Evolutionary conservation across 2,888 invertebrate genomes (phyloP).

Genomic region (Antitype chi): DNA sequence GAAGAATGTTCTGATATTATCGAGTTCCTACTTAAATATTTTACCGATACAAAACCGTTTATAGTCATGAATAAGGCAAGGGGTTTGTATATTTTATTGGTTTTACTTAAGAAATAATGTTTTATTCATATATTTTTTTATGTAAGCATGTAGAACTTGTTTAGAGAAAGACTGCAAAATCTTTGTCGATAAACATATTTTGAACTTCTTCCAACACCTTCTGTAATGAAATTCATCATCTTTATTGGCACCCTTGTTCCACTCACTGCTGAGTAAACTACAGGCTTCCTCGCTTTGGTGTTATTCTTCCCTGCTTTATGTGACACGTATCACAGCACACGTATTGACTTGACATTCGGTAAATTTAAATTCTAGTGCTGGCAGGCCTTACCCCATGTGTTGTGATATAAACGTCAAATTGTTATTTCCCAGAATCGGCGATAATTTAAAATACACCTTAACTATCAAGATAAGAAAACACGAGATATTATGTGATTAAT

Average conservation of each 20-base stretch:
- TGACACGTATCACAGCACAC: too few species aligned
- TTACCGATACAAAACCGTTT: not conserved
- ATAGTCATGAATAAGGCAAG: not conserved
- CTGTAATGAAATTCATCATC: conserved; percentile 3
- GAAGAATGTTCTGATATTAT: not conserved
- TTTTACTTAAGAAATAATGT: not conserved
- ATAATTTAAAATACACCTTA: conserved; percentile 26
- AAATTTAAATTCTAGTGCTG: conserved; percentile 42
- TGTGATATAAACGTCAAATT: conserved; percentile 44
- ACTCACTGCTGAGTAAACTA: not conserved
- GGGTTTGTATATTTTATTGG: not conserved
- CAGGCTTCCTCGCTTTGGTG: not conserved
- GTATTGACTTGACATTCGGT: not conserved
- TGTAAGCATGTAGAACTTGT: too few species aligned
- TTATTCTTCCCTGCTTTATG: not conserved
- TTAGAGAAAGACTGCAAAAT: too few species aligned
- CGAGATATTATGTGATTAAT: not conserved
- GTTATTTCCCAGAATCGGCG: conserved; percentile 19
- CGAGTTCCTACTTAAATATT: not conserved
- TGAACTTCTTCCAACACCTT: not conserved
- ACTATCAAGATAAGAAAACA: not conserved
- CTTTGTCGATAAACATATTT: not conserved
- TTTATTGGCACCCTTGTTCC: not conserved
- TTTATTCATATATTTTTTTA: not conserved
- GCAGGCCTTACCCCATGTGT: conserved; percentile 17